Percentiles rank a stretch among this genome's conserved stretches.
Evolutionary conservation across 2,113 vertebrate species (phyloP).

Genomic region (Athene noctua): DNA sequence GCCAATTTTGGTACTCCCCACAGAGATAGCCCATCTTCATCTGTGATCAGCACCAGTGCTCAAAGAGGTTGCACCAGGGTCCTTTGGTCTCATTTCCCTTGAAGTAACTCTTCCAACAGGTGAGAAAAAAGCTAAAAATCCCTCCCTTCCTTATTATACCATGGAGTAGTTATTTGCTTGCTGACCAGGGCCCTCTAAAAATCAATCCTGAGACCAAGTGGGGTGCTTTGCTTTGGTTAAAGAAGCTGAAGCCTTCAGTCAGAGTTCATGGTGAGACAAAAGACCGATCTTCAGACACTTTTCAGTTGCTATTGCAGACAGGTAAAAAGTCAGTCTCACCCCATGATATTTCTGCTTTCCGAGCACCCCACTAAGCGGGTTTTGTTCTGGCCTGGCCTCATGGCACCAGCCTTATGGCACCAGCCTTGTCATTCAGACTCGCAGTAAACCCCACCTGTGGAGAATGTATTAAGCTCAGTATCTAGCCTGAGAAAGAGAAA

Average conservation of each 20-base stretch:
- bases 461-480: not conserved
- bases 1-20: slow-evolving; percentile 8
- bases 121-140: not conserved
- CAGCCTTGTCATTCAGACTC: not conserved
- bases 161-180: not conserved
- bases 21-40: not conserved
- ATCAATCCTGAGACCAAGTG: fast-evolving
- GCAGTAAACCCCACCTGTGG: not conserved
- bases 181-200: not conserved
- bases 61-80: not conserved
- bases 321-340: not conserved
- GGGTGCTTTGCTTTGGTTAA: not conserved
- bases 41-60: not conserved
- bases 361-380: fast-evolving
- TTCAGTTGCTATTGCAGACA: not conserved
- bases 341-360: not conserved
- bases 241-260: not conserved
- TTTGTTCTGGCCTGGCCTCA: not conserved
- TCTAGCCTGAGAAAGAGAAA: not conserved
- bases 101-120: not conserved
- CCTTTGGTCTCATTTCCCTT: not conserved
- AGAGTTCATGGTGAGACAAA: not conserved
- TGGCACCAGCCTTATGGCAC: not conserved
- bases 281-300: not conserved
- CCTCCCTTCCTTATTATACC: not conserved